Evolutionary conservation across 2,888 invertebrate genomes (phyloP), one percentile per base, ranked within the genome.

Genomic region (Leptura quadrifasciata): DNA sequence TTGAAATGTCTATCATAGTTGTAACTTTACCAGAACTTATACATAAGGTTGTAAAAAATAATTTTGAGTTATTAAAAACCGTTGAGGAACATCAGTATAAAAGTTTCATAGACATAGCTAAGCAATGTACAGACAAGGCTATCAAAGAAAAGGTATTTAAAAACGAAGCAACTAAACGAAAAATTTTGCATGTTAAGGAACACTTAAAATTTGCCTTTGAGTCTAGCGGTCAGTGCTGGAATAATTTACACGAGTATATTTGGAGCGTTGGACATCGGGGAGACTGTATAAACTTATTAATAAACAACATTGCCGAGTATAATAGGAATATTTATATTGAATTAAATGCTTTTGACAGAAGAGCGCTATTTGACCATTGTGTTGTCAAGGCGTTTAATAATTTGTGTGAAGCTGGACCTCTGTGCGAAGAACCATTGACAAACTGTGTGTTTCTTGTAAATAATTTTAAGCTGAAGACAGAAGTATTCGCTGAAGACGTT

Each of bases 371-470:
- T 87, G 96, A 96, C 85, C 94, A 94, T 86, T 94, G 94, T 87
- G 94, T 97, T 86, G 91, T 96, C 3, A 96, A 95, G 89, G 97
- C 9, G 94, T 97, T 89, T 95, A 97, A 91, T 89, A 97, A 88
- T 95, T 96, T 6, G 93, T 97, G 27, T 89, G 86, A 95, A 71
- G 94, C 96, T 57, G 99, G 99, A 0, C 99, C 99, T 0, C 88
- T 99, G 60, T 99, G 99, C 89, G 98, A 98, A 85, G 99, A 99
- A 87, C 98, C 98, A 1, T 94, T 99, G 94, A 95, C 95, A 91
- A 98, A 98, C 0, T 97, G 98, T 0, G 96, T 95, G 18, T 98
- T 98, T 90, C 91, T 96, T 71, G 92, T 99, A 1, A 95, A 96
- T 84, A 94, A 96, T 81, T 98, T 97, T 95, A 91, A 90, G 0